Conservation (phyloP, 2,888 invertebrate species). For the Gerris lacustris region DNA sequence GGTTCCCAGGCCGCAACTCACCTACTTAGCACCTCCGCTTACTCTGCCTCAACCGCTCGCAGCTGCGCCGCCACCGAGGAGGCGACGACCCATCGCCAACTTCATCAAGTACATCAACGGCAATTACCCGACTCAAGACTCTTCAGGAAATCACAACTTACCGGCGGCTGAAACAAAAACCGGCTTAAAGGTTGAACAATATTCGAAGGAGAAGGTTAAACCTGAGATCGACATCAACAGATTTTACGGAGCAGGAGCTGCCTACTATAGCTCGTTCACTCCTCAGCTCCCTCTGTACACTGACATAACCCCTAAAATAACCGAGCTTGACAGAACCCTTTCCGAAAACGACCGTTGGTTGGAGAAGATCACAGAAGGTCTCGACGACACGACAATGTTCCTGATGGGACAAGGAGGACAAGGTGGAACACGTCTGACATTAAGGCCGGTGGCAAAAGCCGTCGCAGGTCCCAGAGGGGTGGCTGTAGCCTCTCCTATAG, state of each 20-base stretch:
- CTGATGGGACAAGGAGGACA: slow-evolving; percentile 17
- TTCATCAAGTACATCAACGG: neutral
- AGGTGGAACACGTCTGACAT: slow-evolving; percentile 32
- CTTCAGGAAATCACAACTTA: neutral
- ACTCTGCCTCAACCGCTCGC: neutral
- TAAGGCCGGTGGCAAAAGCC: slow-evolving; percentile 55
- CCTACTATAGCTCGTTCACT: neutral
- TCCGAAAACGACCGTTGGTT: slow-evolving; percentile 4
- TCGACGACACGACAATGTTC: slow-evolving; percentile 13
- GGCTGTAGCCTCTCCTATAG: slow-evolving; percentile 57
- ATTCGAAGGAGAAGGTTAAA: neutral
- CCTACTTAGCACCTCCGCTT: neutral
- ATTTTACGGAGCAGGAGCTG: neutral
- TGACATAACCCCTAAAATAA: neutral
- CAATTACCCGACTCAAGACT: neutral
- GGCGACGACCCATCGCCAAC: slow-evolving; percentile 11
- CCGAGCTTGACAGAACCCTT: neutral
- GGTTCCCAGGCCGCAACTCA: neutral
- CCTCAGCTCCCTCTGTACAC: neutral
- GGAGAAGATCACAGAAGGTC: slow-evolving; percentile 6
- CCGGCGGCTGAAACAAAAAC: neutral
- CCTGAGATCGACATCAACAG: neutral
- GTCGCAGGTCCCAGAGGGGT: slow-evolving; percentile 52
- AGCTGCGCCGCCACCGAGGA: slow-evolving; percentile 4
- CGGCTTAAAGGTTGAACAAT: neutral